Base-by-base conservation (phyloP, 2,113 vertebrate genomes). In the Heliornis fulica region DNA sequence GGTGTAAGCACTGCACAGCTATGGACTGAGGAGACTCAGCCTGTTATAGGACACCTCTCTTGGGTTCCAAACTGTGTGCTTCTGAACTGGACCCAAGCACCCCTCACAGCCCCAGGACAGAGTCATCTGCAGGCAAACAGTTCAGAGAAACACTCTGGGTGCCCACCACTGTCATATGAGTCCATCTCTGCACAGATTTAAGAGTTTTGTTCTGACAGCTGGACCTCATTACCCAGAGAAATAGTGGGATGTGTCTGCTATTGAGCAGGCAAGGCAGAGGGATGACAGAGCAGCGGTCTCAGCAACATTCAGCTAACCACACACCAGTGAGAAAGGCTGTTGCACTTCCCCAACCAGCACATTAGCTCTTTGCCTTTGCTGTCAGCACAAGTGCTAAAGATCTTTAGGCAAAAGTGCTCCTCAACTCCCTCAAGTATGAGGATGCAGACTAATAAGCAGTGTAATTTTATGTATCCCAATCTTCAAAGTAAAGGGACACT, bases 351-450 rank as follows among this genome's bases (percentile, higher is more conserved):
- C 82, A 95, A 0, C 40, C 53, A 76, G 57, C 78, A 75, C 48
- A 76, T 93, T 79, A 93, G 40, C 92, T 83, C 48, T 85, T 93
- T 75, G 72, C 57, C 94, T 80, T 87, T 72, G 48, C 82, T 93
- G 78, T 79, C 92, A 94, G n/a, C 10, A 17, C 15, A 57, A 87
- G 28, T 26, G 31, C 78, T 63, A 40, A 34, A 87, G 65, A 64
- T 71, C 76, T 38, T 89, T 78, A 94, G 61, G 90, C 61, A 68
- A 15, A 32, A 79, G 68, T 29, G 75, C 31, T 83, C 65, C 84
- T 79, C 48, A 60, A 15, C 40, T 93, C 94, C 82, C 82, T 79
- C 78, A 91, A 78, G 74, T 83, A 68, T 18, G 65, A n/a, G 61
- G 28, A 86, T 65, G 59, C 45, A 93, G 78, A 61, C 70, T 94